Conservation (phyloP, 2,113 vertebrate species). For the Proterorhinus semilunaris region DNA sequence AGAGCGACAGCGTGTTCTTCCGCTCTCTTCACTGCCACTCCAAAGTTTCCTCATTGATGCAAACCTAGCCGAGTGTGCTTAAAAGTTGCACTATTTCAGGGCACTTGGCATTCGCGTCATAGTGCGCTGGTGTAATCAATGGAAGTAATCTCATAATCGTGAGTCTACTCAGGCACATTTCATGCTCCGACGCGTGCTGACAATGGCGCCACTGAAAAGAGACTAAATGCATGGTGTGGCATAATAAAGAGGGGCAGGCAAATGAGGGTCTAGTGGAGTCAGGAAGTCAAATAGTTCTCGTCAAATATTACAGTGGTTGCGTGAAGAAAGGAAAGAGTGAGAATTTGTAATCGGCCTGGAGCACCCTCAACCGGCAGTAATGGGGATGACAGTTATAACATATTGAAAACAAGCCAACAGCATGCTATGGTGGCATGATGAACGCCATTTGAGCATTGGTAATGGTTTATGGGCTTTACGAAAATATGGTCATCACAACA, state of each 20-base stretch:
- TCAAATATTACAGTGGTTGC: background rate
- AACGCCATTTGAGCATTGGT: too few species aligned
- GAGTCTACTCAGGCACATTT: constrained; percentile 32
- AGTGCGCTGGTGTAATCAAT: constrained; percentile 34
- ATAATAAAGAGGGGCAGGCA: constrained; percentile 13
- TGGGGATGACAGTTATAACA: too few species aligned
- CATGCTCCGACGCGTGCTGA: constrained; percentile 27
- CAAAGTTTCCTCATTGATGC: background rate
- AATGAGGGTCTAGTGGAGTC: constrained; percentile 26
- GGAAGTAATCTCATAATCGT: constrained; percentile 28
- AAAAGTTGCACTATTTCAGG: constrained; percentile 12
- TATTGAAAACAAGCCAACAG: too few species aligned
- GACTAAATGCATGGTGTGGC: constrained; percentile 27
- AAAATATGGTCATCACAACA: too few species aligned
- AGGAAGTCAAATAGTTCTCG: constrained; percentile 20
- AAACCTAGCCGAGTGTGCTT: constrained; percentile 11
- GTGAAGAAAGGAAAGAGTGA: too few species aligned
- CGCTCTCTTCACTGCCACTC: background rate
- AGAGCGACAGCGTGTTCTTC: background rate
- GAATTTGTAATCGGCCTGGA: too few species aligned
- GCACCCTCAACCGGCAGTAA: too few species aligned
- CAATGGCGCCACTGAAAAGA: constrained; percentile 28
- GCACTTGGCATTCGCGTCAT: constrained; percentile 39
- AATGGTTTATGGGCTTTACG: too few species aligned
- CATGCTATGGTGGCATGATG: too few species aligned